These are phyloP conservation scores for Rotaria socialis DNA, from an alignment of 2,888 invertebrate genomes.

Conservation along the genomic window DNA sequence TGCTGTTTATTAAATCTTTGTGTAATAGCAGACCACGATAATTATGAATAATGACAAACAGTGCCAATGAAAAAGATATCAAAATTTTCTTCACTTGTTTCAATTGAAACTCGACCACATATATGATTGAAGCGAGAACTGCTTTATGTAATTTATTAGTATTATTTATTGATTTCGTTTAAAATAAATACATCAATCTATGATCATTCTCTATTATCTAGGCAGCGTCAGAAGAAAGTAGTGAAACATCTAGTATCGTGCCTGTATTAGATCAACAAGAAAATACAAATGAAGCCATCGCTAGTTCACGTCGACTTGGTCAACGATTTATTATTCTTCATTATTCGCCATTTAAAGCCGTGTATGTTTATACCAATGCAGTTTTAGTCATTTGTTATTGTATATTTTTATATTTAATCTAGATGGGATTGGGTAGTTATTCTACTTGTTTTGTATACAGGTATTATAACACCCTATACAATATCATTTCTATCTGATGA, in stretches of 20 bases:
- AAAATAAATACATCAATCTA: too few relatives aligned
- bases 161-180: too few relatives aligned
- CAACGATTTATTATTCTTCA: slow-evolving; percentile 59
- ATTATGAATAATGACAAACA: too few relatives aligned
- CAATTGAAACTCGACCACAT: not conserved
- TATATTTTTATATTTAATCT: too few relatives aligned
- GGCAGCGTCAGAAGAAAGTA: not conserved
- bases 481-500: slow-evolving; percentile 58
- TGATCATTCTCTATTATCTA: not conserved
- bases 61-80: not conserved
- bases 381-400: too few relatives aligned
- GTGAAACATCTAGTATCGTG: not conserved
- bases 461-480: slow-evolving; percentile 58
- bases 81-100: not conserved
- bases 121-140: not conserved
- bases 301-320: slow-evolving; percentile 41
- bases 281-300: not conserved
- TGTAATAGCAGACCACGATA: too few relatives aligned
- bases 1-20: not conserved
- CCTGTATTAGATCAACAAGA: not conserved
- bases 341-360: slow-evolving; percentile 60
- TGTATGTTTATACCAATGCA: slow-evolving; percentile 45
- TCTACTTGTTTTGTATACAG: slow-evolving; percentile 58
- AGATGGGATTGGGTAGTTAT: slow-evolving; percentile 59
- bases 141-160: not conserved